These are phyloP conservation scores for Pterois miles DNA, from an alignment of 2,797 vertebrate species.

Conservation along the genomic window DNA sequence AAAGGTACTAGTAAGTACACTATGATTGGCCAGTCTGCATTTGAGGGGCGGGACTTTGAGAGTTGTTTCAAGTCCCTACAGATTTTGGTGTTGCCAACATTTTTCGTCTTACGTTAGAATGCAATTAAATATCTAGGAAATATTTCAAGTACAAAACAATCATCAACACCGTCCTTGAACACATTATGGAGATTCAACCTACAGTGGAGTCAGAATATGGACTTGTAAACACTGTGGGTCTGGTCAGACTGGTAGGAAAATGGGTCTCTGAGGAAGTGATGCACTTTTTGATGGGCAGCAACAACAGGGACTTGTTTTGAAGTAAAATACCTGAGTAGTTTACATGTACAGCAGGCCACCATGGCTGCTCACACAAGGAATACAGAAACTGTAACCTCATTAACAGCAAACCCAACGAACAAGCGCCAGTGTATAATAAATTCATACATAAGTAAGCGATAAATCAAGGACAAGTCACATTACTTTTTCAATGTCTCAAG, in stretches of 20 bases:
- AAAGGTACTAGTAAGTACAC: not conserved
- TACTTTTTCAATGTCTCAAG: not conserved
- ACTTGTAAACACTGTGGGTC: not conserved
- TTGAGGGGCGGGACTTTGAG: too few species aligned
- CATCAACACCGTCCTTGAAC: not conserved
- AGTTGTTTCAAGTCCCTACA: not conserved
- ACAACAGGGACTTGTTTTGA: constrained; percentile 16
- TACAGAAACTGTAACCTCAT: not conserved
- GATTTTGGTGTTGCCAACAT: not conserved
- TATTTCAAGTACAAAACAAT: not conserved
- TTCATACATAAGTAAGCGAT: not conserved
- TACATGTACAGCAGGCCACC: constrained; percentile 7
- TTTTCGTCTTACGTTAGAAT: not conserved
- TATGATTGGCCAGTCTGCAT: too few species aligned
- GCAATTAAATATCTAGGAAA: not conserved
- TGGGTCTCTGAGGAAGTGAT: constrained; percentile 8
- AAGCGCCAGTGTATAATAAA: not conserved
- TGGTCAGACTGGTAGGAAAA: not conserved
- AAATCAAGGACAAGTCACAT: constrained; percentile 7
- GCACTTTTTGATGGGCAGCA: constrained; percentile 12
- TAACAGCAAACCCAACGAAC: not conserved
- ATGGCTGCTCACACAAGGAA: constrained; percentile 2
- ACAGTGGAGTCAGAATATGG: not conserved
- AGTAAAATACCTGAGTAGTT: constrained; percentile 11
- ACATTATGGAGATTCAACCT: constrained; percentile 4